phyloP scores from a whole-genome alignment of 2,888 invertebrate genomes.

The Atrina japonica region DNA sequence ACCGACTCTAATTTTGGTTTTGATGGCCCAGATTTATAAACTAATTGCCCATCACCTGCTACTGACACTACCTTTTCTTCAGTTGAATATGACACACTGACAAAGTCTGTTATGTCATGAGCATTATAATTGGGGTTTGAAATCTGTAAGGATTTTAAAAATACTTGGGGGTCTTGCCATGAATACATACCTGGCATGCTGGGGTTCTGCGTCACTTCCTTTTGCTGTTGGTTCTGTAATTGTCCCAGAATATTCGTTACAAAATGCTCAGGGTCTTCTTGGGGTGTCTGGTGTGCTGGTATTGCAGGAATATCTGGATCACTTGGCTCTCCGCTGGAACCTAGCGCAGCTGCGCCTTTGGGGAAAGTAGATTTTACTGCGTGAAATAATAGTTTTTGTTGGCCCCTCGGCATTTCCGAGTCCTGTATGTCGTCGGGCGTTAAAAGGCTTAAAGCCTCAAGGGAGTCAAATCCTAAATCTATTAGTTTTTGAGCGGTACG shows the following conservation, averaged over 20 bases:
- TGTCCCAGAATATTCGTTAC: neutral
- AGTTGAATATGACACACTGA: neutral
- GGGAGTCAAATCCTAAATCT: conserved; percentile 3
- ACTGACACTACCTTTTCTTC: conserved; percentile 13
- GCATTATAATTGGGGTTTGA: neutral
- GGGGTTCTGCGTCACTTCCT: too few species aligned
- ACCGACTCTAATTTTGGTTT: conserved; percentile 33
- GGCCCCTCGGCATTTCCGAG: conserved; percentile 12
- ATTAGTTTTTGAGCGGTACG: conserved; percentile 4
- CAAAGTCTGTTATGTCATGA: conserved; percentile 19
- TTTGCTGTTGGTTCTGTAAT: neutral
- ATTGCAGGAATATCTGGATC: too few species aligned
- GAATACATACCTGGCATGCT: conserved; percentile 16
- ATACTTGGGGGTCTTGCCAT: conserved; percentile 17
- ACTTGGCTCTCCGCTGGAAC: too few species aligned
- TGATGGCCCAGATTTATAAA: conserved; percentile 27
- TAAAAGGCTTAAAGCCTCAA: conserved; percentile 19
- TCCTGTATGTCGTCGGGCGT: conserved; percentile 12
- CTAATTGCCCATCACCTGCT: conserved; percentile 21
- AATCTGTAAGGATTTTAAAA: conserved; percentile 13
- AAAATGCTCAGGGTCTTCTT: neutral
- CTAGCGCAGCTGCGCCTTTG: neutral
- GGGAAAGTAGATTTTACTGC: neutral
- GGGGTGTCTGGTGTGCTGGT: too few species aligned
- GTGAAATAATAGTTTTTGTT: conserved; percentile 1